phyloP scores from a whole-genome alignment of 2,888 invertebrate genomes.

The Toxonevra muliebris region DNA sequence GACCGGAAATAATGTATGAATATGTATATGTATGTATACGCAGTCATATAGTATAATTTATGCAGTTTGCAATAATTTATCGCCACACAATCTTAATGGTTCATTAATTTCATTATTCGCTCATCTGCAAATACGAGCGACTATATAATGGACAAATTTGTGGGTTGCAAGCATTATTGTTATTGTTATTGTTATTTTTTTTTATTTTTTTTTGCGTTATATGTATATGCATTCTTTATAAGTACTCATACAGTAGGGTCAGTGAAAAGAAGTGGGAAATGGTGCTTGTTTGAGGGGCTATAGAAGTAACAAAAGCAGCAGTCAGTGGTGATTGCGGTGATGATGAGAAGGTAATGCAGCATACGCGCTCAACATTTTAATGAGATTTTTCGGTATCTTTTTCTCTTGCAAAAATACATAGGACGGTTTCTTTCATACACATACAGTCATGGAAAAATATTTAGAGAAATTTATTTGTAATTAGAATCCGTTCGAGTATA shows the following conservation, averaged over 20 bases:
- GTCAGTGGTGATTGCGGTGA: conserved; percentile 17
- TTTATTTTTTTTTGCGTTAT: too few relatives aligned
- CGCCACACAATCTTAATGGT: conserved; percentile 61
- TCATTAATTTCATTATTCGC: conserved; percentile 63
- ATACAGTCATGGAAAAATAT: too few relatives aligned
- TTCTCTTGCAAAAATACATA: background rate
- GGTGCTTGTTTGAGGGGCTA: conserved; percentile 42
- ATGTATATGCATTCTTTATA: too few relatives aligned
- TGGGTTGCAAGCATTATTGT: conserved; percentile 44
- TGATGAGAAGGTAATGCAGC: conserved; percentile 6
- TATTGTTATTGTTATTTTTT: conserved; percentile 5
- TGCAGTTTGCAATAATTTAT: conserved; percentile 58
- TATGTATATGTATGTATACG: too few relatives aligned
- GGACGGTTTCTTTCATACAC: background rate
- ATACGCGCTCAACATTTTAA: conserved; percentile 33
- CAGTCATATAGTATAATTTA: conserved; percentile 50
- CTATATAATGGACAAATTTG: conserved; percentile 48
- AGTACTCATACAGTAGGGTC: background rate
- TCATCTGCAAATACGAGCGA: conserved; percentile 44
- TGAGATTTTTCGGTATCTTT: conserved; percentile 20
- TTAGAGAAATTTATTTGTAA: too few relatives aligned
- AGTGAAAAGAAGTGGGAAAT: background rate
- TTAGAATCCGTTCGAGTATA: too few relatives aligned
- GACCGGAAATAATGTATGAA: conserved; percentile 10
- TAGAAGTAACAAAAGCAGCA: conserved; percentile 28